Evolutionary conservation across 2,797 vertebrate genomes (phyloP).

Genomic region (Myotis pilosus): DNA sequence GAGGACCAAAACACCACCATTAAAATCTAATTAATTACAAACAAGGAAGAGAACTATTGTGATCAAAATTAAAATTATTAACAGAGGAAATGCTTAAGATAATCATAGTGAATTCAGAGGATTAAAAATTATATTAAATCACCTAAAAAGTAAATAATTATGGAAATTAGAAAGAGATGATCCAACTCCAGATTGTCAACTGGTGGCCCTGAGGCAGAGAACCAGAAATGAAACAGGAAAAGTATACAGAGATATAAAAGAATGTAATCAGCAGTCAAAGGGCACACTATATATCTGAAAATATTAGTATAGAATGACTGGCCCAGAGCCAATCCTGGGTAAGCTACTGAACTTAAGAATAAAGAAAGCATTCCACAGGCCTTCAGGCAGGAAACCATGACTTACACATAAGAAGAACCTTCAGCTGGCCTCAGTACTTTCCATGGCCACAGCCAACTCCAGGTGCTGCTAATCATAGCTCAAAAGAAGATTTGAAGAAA

Average conservation of each 20-base stretch:
- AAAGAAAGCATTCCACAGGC: not conserved
- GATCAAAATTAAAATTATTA: not conserved
- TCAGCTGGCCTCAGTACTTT: not conserved
- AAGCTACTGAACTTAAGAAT: not conserved
- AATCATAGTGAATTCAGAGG: not conserved
- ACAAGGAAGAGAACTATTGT: not conserved
- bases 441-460: not conserved
- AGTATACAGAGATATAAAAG: not conserved
- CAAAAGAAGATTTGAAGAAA: not conserved
- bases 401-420: not conserved
- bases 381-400: not conserved
- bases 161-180: not conserved
- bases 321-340: not conserved
- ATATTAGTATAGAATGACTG: constrained; percentile 1
- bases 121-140: not conserved
- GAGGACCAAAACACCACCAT: not conserved
- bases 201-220: not conserved
- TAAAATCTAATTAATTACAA: not conserved
- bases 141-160: not conserved
- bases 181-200: not conserved
- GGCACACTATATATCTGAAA: not conserved
- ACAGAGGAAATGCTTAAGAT: not conserved
- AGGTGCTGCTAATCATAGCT: not conserved
- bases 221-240: not conserved
- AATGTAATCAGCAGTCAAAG: not conserved